These are phyloP conservation scores for Aythya baeri DNA, from an alignment of 2,113 vertebrate species.

Conservation along the genomic window DNA sequence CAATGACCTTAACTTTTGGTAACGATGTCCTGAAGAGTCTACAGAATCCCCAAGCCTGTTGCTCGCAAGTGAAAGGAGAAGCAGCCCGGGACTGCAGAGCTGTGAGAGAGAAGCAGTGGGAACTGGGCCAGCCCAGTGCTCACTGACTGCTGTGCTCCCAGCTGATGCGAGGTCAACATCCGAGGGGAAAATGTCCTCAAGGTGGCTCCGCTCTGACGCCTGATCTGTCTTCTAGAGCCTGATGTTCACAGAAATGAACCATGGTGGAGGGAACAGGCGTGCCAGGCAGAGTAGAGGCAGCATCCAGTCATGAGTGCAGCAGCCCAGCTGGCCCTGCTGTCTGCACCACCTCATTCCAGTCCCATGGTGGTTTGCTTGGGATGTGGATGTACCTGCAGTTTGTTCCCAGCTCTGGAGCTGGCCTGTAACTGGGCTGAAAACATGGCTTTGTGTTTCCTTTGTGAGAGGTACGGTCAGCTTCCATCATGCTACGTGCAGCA, in stretches of 20 bases:
- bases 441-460: neutral
- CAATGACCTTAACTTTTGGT: neutral
- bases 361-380: neutral
- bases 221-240: rapidly evolving
- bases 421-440: neutral
- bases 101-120: neutral
- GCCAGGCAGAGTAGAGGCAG: neutral
- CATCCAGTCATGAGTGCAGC: neutral
- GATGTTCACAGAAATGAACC: neutral
- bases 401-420: neutral
- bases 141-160: neutral
- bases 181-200: neutral
- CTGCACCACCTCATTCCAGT: no score
- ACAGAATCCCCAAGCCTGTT: neutral
- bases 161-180: neutral
- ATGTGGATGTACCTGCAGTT: no score
- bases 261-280: neutral
- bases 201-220: neutral
- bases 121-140: neutral
- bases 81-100: neutral
- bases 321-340: no score
- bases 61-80: neutral
- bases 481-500: neutral
- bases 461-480: neutral
- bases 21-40: neutral